Evolutionary conservation across 2,888 invertebrate genomes (phyloP), one percentile per base, ranked within the genome.

Genomic region (Andrena dorsata): DNA sequence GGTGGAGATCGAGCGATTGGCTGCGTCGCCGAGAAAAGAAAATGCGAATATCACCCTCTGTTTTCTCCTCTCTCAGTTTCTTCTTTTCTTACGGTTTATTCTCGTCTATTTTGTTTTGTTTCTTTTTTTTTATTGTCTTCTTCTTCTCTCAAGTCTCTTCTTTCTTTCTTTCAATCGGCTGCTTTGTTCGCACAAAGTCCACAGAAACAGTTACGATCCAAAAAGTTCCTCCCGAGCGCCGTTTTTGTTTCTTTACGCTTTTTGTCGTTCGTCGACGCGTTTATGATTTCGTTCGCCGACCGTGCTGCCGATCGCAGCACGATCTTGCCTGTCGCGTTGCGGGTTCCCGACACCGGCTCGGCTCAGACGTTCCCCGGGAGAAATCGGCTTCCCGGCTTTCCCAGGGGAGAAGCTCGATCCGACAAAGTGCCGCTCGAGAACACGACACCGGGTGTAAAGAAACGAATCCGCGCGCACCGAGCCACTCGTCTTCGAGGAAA

Each of bases 381-480:
- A 64, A 23, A 28, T 28, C 26, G n/a, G 28, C 26, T 16, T 28
- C 28, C n/a, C 28, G 60, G 51, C 13, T 23, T n/a, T 30, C 41
- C 51, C 20, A 35, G 35, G 80, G 26, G 58, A 61, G 51, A 47
- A 26, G 20, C 41, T n/a, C 41, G 76, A 70, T 53, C n/a, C 16
- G 80, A 71, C 72, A 83, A 73, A 82, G 5, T 49, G 65, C 53
- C 80, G 41, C 78, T 74, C 87, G 84, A 76, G 77, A 69, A 85
- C 60, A 56, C 78, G 75, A 73, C 68, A 72, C 77, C 86, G 76
- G 56, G 80, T 89, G 90, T 91, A 91, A 92, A 92, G 91, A 92
- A 92, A 92, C 91, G 91, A 92, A 92, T 90, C 85, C 91, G 91
- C 90, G 93, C 93, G 93, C 93, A 93, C 93, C 93, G 93, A 93